phyloP scores from a whole-genome alignment of 2,113 vertebrate species.

The Oenanthe melanoleuca region DNA sequence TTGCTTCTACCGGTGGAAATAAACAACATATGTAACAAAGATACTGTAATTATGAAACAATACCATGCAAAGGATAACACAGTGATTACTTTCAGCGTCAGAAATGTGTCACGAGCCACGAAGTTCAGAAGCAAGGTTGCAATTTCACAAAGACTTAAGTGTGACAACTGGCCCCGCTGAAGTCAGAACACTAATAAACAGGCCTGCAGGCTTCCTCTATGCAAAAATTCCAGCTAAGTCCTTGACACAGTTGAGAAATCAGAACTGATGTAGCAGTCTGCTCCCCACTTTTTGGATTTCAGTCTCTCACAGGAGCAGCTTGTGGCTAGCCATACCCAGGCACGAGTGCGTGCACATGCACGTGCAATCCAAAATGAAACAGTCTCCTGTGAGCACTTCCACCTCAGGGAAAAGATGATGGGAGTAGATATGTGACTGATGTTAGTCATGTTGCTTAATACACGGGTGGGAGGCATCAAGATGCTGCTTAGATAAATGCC shows the following conservation, averaged over 20 bases:
- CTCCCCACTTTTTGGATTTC: neutral
- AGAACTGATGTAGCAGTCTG: neutral
- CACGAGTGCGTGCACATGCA: fast-evolving
- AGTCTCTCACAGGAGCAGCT: neutral
- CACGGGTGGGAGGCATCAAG: slow-evolving; percentile 2
- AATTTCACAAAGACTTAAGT: neutral
- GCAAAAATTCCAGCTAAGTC: neutral
- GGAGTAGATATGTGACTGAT: slow-evolving; percentile 12
- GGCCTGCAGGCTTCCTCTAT: fast-evolving
- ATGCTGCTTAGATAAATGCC: slow-evolving; percentile 20
- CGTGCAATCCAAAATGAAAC: neutral
- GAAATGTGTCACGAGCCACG: neutral
- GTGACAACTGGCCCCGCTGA: fast-evolving
- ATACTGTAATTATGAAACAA: neutral
- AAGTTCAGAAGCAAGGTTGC: neutral
- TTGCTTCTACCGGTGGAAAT: slow-evolving; percentile 17
- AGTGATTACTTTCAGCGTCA: neutral
- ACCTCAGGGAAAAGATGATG: slow-evolving; percentile 17
- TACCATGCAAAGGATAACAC: neutral
- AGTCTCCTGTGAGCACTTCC: neutral
- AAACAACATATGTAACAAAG: neutral
- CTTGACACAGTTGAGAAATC: neutral
- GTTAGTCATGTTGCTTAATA: slow-evolving; percentile 40
- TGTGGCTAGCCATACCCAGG: neutral
- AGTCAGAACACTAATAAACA: neutral